These are phyloP conservation scores for Lordiphosa andalusiaca DNA, from an alignment of 2,888 invertebrate species.

Conservation along the genomic window DNA sequence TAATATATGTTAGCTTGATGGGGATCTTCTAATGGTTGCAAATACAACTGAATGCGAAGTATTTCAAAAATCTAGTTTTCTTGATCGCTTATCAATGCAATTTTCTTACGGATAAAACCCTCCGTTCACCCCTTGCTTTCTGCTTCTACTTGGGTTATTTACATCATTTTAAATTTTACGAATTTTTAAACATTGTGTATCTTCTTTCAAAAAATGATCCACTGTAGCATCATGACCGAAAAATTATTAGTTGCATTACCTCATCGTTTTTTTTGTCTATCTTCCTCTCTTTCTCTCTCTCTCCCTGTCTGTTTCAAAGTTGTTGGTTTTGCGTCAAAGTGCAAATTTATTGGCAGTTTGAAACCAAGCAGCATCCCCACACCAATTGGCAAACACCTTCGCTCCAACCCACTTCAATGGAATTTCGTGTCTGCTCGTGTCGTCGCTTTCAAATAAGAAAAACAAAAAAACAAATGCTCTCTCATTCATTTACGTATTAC, in stretches of 20 bases:
- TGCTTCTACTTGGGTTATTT: too few species aligned
- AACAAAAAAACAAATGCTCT: constrained; percentile 21
- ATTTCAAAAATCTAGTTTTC: too few species aligned
- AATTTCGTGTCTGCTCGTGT: constrained; percentile 14
- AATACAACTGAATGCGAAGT: too few species aligned
- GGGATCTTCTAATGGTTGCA: too few species aligned
- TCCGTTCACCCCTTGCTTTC: too few species aligned
- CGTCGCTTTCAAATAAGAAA: constrained; percentile 8
- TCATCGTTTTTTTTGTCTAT: constrained; percentile 17
- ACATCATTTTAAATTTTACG: too few species aligned
- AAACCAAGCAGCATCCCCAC: constrained; percentile 2
- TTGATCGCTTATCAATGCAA: too few species aligned
- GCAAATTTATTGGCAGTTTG: constrained; percentile 12
- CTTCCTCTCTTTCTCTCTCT: not conserved
- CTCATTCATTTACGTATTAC: constrained; percentile 62
- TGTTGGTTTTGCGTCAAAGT: constrained; percentile 6
- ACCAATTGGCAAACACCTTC: constrained; percentile 40
- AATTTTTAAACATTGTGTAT: too few species aligned
- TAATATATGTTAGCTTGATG: too few species aligned
- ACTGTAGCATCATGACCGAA: constrained; percentile 27
- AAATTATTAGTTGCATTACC: constrained; percentile 32
- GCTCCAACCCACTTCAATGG: constrained; percentile 9
- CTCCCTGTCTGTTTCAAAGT: not conserved
- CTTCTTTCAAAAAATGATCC: constrained; percentile 1
- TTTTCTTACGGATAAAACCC: too few species aligned